Conservation (phyloP, 2,113 vertebrate genomes). For the Peromyscus californicus region DNA sequence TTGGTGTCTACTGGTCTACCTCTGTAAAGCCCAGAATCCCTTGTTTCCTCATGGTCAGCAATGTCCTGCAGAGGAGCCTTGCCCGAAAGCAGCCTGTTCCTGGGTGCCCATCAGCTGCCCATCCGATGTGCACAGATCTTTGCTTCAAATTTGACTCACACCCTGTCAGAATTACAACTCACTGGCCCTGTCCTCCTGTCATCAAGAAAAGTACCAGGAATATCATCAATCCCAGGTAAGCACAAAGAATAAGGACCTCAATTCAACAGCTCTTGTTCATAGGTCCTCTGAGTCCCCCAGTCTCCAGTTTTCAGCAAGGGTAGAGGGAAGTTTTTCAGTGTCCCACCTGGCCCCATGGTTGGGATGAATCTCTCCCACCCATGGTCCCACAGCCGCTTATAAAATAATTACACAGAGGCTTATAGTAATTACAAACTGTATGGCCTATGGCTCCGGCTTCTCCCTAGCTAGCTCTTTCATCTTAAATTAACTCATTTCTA, state of each 20-base stretch:
- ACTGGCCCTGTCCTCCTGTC: slow-evolving; percentile 77
- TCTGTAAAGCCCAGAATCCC: slow-evolving; percentile 56
- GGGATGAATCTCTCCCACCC: too few species aligned
- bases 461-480: too few species aligned
- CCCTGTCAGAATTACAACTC: slow-evolving; percentile 76
- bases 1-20: not conserved
- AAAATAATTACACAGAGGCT: too few species aligned
- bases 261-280: not conserved
- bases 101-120: slow-evolving; percentile 62
- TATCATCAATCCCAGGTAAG: not conserved
- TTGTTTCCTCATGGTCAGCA: not conserved
- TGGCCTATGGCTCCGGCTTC: too few species aligned
- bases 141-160: slow-evolving; percentile 72
- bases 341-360: too few species aligned
- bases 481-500: too few species aligned
- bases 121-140: slow-evolving; percentile 54
- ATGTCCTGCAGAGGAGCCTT: not conserved
- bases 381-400: too few species aligned
- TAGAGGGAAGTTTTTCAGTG: too few species aligned
- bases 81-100: not conserved
- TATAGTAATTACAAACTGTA: too few species aligned
- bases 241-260: not conserved
- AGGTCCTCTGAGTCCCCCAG: slow-evolving; percentile 33
- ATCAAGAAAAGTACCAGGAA: slow-evolving; percentile 55
- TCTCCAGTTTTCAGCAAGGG: slow-evolving; percentile 60